Conservation (phyloP, 2,113 vertebrate genomes). For the Phrynosoma blainvillii region DNA sequence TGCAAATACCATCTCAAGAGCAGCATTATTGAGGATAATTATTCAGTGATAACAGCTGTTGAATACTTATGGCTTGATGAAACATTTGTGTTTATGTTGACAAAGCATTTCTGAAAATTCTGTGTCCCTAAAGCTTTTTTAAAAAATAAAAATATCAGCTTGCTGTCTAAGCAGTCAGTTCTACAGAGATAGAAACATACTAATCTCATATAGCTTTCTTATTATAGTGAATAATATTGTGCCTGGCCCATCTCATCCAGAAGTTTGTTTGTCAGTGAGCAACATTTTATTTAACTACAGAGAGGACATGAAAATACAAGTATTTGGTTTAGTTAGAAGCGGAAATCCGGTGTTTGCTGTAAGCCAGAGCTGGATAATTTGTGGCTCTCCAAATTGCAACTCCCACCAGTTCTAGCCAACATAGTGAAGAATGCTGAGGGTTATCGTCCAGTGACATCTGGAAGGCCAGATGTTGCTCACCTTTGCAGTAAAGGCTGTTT, state of each 20-base stretch:
- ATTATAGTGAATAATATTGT: not conserved
- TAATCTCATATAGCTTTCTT: not conserved
- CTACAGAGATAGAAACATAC: not conserved
- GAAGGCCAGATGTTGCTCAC: not conserved
- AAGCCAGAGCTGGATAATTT: not conserved
- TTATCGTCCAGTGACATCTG: not conserved
- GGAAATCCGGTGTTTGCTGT: not conserved
- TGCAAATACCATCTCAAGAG: conserved; percentile 22
- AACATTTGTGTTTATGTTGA: conserved; percentile 16
- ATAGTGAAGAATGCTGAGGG: not conserved
- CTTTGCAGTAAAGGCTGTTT: not conserved
- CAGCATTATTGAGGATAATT: conserved; percentile 9
- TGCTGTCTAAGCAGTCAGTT: not conserved
- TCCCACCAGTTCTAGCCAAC: not conserved
- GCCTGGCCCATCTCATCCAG: not conserved
- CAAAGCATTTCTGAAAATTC: conserved; percentile 10
- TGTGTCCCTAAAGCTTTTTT: not conserved
- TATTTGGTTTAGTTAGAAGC: not conserved
- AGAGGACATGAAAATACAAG: not conserved
- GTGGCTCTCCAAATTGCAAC: not conserved
- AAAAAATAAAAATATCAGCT: not conserved
- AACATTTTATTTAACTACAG: not conserved
- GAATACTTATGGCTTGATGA: conserved; percentile 6
- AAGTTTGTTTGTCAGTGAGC: not conserved
- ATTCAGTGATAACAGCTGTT: conserved; percentile 18